phyloP scores from a whole-genome alignment of 2,797 vertebrate species.

The Lithobates sylvaticus region DNA sequence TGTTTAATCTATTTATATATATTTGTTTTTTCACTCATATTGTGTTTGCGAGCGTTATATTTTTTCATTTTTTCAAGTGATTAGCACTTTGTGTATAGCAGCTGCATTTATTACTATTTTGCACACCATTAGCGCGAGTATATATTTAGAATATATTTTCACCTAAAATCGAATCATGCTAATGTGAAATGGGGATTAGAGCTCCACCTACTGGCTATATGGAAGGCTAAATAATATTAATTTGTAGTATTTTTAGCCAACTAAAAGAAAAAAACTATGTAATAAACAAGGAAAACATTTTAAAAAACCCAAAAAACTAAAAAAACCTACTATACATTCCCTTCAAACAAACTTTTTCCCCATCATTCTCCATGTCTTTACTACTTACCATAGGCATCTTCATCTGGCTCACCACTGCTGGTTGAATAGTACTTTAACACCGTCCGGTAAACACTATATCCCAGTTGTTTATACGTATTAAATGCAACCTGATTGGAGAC shows the following conservation, averaged over 20 bases:
- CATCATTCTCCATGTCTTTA: neutral
- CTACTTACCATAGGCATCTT: constrained; percentile 91
- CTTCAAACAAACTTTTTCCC: neutral
- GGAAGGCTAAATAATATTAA: neutral
- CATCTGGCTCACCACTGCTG: constrained; percentile 93
- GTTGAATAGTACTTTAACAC: constrained; percentile 96
- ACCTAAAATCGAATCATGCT: too few species aligned
- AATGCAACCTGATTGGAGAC: constrained; percentile 97
- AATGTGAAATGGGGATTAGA: too few species aligned
- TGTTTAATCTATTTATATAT: too few species aligned
- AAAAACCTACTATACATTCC: neutral
- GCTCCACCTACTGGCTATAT: neutral
- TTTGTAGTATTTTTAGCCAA: neutral
- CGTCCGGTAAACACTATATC: constrained; percentile 94
- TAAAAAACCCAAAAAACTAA: too few species aligned
- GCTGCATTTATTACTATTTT: too few species aligned
- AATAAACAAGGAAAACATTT: neutral
- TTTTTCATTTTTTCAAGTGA: too few species aligned
- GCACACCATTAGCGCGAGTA: too few species aligned
- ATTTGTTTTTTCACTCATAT: too few species aligned
- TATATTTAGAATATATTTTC: too few species aligned
- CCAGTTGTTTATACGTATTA: constrained; percentile 94
- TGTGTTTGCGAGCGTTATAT: too few species aligned
- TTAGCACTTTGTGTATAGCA: too few species aligned
- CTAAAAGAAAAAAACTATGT: neutral